phyloP scores from a whole-genome alignment of 2,888 invertebrate genomes.

The Caenorhabditis drosophilae region DNA sequence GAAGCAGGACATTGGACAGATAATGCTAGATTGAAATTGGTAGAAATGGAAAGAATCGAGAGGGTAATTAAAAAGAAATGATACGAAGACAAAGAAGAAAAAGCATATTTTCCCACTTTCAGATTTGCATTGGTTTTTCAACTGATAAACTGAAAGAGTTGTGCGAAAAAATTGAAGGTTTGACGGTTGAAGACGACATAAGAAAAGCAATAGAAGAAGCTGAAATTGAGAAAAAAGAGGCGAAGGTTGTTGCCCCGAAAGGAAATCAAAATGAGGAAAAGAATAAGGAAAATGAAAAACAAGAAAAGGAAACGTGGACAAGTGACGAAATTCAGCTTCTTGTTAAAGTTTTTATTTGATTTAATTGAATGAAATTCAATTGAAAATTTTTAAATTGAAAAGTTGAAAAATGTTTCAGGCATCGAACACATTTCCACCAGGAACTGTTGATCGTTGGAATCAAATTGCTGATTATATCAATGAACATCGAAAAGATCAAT shows the following conservation, averaged over 20 bases:
- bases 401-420: constrained; percentile 72
- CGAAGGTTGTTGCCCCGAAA: constrained; percentile 14
- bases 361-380: too few species aligned
- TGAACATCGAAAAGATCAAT: constrained; percentile 74
- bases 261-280: constrained; percentile 34
- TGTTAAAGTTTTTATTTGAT: constrained; percentile 77
- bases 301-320: constrained; percentile 76
- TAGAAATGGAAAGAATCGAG: constrained; percentile 61
- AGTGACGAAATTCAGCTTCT: constrained; percentile 85
- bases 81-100: constrained; percentile 6
- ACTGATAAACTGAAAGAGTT: constrained; percentile 58
- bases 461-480: constrained; percentile 89
- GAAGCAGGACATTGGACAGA: constrained; percentile 55
- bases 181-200: constrained; percentile 44
- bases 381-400: not conserved
- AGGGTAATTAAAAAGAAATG: constrained; percentile 15
- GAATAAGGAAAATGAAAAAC: constrained; percentile 49
- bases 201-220: constrained; percentile 34
- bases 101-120: constrained; percentile 3
- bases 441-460: constrained; percentile 75
- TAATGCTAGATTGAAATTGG: constrained; percentile 43
- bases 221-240: constrained; percentile 32
- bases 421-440: constrained; percentile 95
- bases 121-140: constrained; percentile 52
- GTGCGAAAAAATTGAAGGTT: constrained; percentile 44